Base-by-base conservation (phyloP, 2,113 vertebrate species). In the Cairina moschata region DNA sequence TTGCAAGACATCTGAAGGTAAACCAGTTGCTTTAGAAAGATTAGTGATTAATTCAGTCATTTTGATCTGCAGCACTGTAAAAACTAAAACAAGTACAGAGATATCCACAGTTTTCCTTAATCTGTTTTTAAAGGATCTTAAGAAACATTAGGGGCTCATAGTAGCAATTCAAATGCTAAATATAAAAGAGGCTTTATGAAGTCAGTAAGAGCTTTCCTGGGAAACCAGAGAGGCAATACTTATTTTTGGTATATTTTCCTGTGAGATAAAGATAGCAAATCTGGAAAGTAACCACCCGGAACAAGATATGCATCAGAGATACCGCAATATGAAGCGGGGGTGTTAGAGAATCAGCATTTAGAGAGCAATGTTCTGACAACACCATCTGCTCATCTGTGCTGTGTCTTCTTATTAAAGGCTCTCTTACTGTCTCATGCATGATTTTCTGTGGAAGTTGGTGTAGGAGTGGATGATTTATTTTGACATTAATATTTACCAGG, bases 381-480 rank as follows among this genome's bases (percentile, higher is more conserved):
- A 87, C 95, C 95, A 96, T 96, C 95, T 97, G 96, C 95, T 94
- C 93, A 32, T 94, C 93, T 95, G 54, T 75, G 66, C 83, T 82
- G 42, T 59, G 48, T 93, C 73, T 94, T 71, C 73, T 80, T 72
- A 21, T 76, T 68, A 82, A 62, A 75, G 73, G 54, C 69, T 90
- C 55, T 84, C 74, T 69, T 88, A 86, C 66, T 69, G 83, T 88
- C 90, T 96, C 92, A 75, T 86, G 83, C 86, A n/a, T 81, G 80
- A 93, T 92, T 91, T 96, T 96, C 76, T 90, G 66, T 68, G 86
- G 76, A 94, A 96, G 65, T 95, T 38, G 32, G 83, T 65, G 60
- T 82, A 86, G 73, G 92, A 95, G 68, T 68, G 9, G 81, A n/a
- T 86, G 91, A 95, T 93, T 96, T 96, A 91, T 96, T 94, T 96